These are phyloP conservation scores for Musca vetustissima DNA, from an alignment of 1,140 invertebrate species.

Conservation along the genomic window DNA sequence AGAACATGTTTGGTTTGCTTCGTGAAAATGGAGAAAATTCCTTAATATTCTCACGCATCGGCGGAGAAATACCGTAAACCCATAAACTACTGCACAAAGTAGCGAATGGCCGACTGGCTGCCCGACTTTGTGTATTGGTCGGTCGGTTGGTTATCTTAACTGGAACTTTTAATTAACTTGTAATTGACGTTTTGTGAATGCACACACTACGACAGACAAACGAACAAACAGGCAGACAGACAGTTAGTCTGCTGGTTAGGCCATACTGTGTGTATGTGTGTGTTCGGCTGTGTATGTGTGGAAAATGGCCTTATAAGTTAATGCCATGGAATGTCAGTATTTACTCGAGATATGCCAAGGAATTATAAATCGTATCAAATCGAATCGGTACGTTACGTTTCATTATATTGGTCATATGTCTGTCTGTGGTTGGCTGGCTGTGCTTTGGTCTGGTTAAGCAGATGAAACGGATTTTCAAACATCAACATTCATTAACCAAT, in stretches of 20 bases:
- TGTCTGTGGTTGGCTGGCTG: background rate
- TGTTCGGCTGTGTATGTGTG: background rate
- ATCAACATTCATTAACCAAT: background rate
- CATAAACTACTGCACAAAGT: too few relatives aligned
- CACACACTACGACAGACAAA: too few relatives aligned
- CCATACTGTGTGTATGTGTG: background rate
- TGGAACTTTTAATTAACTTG: slow-evolving; percentile 17
- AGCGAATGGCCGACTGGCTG: background rate
- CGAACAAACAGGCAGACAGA: too few relatives aligned
- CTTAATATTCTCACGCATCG: too few relatives aligned
- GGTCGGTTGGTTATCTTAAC: slow-evolving; percentile 4
- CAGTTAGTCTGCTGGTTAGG: too few relatives aligned
- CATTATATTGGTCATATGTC: background rate
- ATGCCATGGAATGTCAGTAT: background rate
- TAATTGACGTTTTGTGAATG: slow-evolving; percentile 14
- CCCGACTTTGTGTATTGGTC: background rate
- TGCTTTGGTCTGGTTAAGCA: too few relatives aligned
- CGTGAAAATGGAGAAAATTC: too few relatives aligned
- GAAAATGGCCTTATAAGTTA: slow-evolving; percentile 10
- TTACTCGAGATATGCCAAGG: background rate
- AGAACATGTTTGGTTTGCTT: too few relatives aligned
- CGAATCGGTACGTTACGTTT: background rate
- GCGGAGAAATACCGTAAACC: too few relatives aligned
- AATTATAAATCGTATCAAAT: too few relatives aligned
- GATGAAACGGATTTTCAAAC: background rate